phyloP scores from a whole-genome alignment of 2,797 vertebrate species.

The Podarcis lilfordi region DNA sequence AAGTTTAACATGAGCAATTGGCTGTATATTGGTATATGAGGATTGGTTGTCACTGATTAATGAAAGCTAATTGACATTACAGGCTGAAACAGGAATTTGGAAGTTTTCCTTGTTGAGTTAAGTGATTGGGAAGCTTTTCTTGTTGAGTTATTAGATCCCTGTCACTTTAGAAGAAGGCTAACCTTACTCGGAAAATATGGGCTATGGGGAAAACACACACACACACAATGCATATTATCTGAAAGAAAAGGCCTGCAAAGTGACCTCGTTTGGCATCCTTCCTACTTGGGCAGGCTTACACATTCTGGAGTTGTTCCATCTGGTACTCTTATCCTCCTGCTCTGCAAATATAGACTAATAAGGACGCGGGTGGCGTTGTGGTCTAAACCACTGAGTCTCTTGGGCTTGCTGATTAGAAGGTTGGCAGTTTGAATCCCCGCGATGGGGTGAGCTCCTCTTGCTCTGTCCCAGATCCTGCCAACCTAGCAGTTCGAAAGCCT shows the following conservation, averaged over 20 bases:
- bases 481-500: too few relatives aligned
- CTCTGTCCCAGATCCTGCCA: too few relatives aligned
- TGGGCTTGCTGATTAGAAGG: too few relatives aligned
- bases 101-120: background rate
- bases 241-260: background rate
- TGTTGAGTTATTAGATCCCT: constrained; percentile 5
- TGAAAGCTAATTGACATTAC: constrained; percentile 10
- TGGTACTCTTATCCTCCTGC: background rate
- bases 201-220: background rate
- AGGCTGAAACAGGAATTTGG: background rate
- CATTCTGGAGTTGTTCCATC: background rate
- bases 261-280: background rate
- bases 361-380: too few relatives aligned
- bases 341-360: background rate
- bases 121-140: background rate
- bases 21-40: background rate
- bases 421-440: too few relatives aligned
- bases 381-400: too few relatives aligned
- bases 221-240: background rate
- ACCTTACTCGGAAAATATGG: background rate
- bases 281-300: background rate
- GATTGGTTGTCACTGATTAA: constrained; percentile 9
- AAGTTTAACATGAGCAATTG: constrained; percentile 2
- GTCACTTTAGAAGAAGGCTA: constrained; percentile 1
- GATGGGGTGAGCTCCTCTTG: too few relatives aligned